Evolutionary conservation across 2,797 vertebrate species (phyloP).

Genomic region (Alca torda): DNA sequence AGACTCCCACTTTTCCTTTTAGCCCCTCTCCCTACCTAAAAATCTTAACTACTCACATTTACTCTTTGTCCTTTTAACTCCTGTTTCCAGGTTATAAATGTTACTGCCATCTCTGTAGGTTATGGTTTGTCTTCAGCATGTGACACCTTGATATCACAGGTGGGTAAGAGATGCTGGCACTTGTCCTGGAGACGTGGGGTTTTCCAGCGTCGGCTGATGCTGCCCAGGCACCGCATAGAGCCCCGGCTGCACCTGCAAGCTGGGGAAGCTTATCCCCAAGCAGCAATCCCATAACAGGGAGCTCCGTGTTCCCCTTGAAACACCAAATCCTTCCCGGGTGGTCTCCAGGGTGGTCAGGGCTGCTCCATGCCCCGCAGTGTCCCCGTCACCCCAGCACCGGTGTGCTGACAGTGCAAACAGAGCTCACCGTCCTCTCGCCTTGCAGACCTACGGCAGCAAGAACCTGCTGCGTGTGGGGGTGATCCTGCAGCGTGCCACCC

Average conservation of each 20-base stretch:
- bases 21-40: not conserved
- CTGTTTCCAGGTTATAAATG: conserved; percentile 81
- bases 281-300: not conserved
- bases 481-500: conserved; percentile 82
- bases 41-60: not conserved
- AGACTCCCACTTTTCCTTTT: not conserved
- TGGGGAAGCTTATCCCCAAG: not conserved
- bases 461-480: conserved; percentile 86
- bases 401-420: fast-evolving
- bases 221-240: not conserved
- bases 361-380: fast-evolving
- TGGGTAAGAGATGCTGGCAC: not conserved
- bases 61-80: not conserved
- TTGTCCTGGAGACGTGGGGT: fast-evolving
- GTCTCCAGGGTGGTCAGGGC: not conserved
- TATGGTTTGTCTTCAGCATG: conserved; percentile 85
- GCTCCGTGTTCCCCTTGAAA: not conserved
- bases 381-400: fast-evolving
- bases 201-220: not conserved
- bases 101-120: conserved; percentile 84
- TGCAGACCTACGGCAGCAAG: conserved; percentile 85
- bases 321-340: not conserved
- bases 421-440: not conserved
- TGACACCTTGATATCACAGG: conserved; percentile 95
- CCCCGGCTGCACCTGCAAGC: fast-evolving